A percentile compares a stretch with the other conserved stretches of the same genome.
Evolutionary conservation across 2,797 vertebrate species (phyloP).

Genomic region (Petrocephalus sullivani): DNA sequence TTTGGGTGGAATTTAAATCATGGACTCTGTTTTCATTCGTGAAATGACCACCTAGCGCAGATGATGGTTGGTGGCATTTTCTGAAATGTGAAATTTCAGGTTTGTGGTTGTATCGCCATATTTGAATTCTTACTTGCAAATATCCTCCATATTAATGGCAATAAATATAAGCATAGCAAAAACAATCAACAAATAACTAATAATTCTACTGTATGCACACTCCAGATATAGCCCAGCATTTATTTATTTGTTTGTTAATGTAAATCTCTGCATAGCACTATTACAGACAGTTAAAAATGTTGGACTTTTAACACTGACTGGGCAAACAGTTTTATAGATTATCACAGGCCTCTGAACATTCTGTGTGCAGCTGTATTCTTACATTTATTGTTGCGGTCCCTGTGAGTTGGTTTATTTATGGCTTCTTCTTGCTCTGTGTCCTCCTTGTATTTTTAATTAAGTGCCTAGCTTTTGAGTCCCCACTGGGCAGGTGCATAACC

Average conservation of each 20-base stretch:
- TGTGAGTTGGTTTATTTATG: not conserved
- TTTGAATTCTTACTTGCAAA: not conserved
- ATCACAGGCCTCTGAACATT: not conserved
- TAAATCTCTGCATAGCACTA: not conserved
- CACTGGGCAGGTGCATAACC: not conserved
- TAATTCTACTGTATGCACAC: not conserved
- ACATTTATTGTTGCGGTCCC: not conserved
- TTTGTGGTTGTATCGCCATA: not conserved
- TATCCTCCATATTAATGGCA: not conserved
- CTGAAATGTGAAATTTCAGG: not conserved
- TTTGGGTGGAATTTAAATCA: not conserved
- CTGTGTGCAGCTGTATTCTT: not conserved
- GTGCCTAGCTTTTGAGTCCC: not conserved
- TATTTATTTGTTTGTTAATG: not conserved
- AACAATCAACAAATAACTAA: not conserved
- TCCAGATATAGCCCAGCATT: not conserved
- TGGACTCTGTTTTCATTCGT: not conserved
- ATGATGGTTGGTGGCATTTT: not conserved
- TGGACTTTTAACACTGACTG: not conserved
- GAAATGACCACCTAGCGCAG: not conserved
- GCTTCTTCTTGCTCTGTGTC: not conserved
- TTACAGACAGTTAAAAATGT: not conserved
- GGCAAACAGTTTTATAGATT: not conserved
- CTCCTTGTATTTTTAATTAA: not conserved
- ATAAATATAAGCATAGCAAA: not conserved